A percentile compares a stretch with the other conserved stretches of the same genome.
Conservation (phyloP, 2,888 invertebrate genomes). For the Drosophila nigricruria region DNA sequence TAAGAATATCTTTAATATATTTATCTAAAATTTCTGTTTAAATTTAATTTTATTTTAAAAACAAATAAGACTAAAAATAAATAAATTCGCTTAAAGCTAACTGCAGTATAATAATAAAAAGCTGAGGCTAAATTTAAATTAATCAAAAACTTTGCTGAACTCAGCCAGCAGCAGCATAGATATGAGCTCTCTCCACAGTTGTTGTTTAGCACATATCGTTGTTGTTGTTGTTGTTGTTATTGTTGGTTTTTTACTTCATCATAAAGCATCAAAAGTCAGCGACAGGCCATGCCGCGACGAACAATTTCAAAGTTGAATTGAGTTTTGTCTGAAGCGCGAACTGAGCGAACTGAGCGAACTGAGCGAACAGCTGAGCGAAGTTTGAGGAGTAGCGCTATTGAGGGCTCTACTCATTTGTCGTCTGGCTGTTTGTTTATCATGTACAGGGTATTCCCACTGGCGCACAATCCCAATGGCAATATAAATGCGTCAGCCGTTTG, state of each 20-base stretch:
- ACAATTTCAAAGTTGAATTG: slow-evolving; percentile 80
- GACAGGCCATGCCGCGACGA: slow-evolving; percentile 45
- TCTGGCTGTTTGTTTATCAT: slow-evolving; percentile 52
- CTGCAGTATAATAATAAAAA: slow-evolving; percentile 7
- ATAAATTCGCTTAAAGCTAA: slow-evolving; percentile 1
- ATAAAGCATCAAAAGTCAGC: slow-evolving; percentile 69
- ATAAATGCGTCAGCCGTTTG: slow-evolving; percentile 25
- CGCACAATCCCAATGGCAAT: slow-evolving; percentile 33
- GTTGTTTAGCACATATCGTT: slow-evolving; percentile 50
- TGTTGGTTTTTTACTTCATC: slow-evolving; percentile 71
- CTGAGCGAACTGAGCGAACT: not conserved
- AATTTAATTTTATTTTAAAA: not conserved
- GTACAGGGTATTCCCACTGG: slow-evolving; percentile 54
- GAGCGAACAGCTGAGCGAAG: slow-evolving; percentile 5
- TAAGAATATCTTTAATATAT: too few species aligned
- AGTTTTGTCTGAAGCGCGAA: slow-evolving; percentile 55
- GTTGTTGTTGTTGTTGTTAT: slow-evolving; percentile 14
- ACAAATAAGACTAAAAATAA: not conserved
- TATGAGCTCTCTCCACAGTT: slow-evolving; percentile 25
- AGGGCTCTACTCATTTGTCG: slow-evolving; percentile 33
- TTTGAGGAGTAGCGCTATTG: slow-evolving; percentile 1
- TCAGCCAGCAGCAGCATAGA: slow-evolving; percentile 26
- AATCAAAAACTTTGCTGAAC: slow-evolving; percentile 73
- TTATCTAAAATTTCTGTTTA: not conserved
- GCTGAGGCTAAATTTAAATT: slow-evolving; percentile 52